Percentiles rank a stretch among this genome's conserved stretches.
Evolutionary conservation across 2,797 vertebrate genomes (phyloP).

Genomic region (Hypotaenidia philippensis): DNA sequence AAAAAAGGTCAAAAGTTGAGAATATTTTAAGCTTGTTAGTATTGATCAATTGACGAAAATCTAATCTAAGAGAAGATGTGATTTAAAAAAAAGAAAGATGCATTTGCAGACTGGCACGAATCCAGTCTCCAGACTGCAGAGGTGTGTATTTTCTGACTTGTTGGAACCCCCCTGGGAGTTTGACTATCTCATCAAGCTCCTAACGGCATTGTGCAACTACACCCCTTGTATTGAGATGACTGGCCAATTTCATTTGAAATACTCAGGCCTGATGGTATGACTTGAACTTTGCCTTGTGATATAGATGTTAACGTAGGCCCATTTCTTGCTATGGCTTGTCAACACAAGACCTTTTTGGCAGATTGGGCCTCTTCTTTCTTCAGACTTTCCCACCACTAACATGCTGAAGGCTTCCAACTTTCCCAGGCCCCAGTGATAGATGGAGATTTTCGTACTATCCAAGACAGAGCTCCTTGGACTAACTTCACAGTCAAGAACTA

Average conservation of each 20-base stretch:
- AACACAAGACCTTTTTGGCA: neutral
- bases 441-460: neutral
- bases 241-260: neutral
- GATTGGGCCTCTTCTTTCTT: neutral
- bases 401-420: neutral
- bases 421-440: neutral
- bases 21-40: slow-evolving; percentile 29
- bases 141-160: neutral
- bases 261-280: neutral
- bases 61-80: slow-evolving; percentile 6
- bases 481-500: neutral
- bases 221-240: neutral
- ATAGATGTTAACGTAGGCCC: neutral
- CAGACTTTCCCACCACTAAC: neutral
- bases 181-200: neutral
- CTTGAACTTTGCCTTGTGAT: neutral
- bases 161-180: neutral
- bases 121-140: neutral
- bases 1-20: slow-evolving; percentile 13
- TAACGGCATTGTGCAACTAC: slow-evolving; percentile 8
- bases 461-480: neutral
- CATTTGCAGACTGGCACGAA: neutral
- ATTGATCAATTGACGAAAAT: slow-evolving; percentile 23
- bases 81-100: neutral
- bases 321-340: neutral